Percentiles rank a stretch among this genome's conserved stretches.
phyloP scores from a whole-genome alignment of 1,140 invertebrate genomes.

The Bombus terrestris region DNA sequence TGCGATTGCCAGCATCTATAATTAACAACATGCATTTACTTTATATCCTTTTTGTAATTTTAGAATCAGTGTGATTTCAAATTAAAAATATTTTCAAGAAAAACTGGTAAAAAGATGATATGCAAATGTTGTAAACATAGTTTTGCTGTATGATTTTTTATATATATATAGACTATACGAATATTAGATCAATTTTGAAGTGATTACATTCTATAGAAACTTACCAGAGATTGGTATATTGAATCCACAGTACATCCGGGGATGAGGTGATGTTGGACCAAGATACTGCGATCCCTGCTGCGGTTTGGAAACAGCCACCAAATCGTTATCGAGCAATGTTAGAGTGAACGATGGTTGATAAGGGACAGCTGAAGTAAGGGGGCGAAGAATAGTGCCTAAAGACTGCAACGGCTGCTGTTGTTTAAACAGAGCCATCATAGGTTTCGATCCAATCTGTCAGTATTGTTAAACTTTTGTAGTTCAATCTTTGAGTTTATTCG shows the following conservation, averaged over 20 bases:
- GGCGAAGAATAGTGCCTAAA: constrained; percentile 77
- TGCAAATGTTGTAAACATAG: neutral
- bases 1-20: constrained; percentile 73
- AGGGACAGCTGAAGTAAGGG: constrained; percentile 74
- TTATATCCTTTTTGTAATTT: neutral
- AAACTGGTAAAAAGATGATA: neutral
- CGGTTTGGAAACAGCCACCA: constrained; percentile 78
- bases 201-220: neutral
- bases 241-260: constrained; percentile 79
- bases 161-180: neutral
- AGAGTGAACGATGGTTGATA: constrained; percentile 78
- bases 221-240: constrained; percentile 81
- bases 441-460: constrained; percentile 81
- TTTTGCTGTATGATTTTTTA: neutral
- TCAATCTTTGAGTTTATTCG: constrained; percentile 60
- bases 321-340: constrained; percentile 79
- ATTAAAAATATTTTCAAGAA: neutral
- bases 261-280: constrained; percentile 71
- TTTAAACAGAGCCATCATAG: constrained; percentile 81
- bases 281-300: constrained; percentile 78
- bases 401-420: constrained; percentile 79
- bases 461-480: constrained; percentile 74
- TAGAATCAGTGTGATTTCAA: neutral
- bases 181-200: neutral
- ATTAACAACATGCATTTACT: constrained; percentile 38